These are phyloP conservation scores for Rana temporaria DNA, from an alignment of 2,113 vertebrate species.

Conservation along the genomic window DNA sequence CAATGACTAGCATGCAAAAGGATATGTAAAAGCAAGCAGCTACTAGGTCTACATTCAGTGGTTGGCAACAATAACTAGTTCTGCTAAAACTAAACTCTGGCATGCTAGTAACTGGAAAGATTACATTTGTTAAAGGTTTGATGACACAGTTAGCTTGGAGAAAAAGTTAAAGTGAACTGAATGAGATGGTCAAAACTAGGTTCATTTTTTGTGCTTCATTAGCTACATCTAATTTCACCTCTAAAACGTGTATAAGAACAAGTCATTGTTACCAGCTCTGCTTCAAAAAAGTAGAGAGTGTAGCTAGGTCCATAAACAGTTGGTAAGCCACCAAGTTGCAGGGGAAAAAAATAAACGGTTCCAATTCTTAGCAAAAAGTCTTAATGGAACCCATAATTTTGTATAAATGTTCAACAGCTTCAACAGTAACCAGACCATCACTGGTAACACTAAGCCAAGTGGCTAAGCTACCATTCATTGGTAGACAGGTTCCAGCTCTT, in stretches of 20 bases:
- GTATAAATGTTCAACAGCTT: background rate
- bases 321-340: background rate
- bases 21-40: background rate
- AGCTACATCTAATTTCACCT: conserved; percentile 1
- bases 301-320: background rate
- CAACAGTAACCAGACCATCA: background rate
- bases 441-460: background rate
- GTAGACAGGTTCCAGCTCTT: background rate
- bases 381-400: too few species aligned
- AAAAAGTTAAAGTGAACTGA: background rate
- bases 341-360: background rate
- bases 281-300: background rate
- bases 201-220: background rate
- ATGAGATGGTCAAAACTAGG: background rate
- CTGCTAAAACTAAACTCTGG: background rate
- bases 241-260: background rate
- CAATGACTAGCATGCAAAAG: background rate
- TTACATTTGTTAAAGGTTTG: background rate
- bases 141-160: background rate
- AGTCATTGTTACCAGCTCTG: conserved; percentile 13
- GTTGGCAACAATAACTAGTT: conserved; percentile 24
- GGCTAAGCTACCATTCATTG: background rate
- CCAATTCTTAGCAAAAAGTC: background rate
- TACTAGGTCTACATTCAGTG: conserved; percentile 13
- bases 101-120: background rate